phyloP scores from a whole-genome alignment of 2,113 vertebrate species.

The Geococcyx californianus region DNA sequence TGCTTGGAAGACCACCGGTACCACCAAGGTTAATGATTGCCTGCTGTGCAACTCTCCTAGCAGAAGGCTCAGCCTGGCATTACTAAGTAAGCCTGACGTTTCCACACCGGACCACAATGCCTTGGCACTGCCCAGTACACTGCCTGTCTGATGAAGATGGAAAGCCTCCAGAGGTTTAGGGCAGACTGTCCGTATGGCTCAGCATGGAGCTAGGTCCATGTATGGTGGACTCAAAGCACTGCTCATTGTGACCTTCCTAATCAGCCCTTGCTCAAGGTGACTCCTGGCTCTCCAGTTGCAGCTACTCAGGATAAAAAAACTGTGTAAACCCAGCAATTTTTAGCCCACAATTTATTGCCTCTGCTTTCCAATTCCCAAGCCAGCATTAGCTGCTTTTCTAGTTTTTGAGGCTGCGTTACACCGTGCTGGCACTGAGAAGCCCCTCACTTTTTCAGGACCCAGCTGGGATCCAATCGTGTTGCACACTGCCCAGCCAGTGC shows the following conservation, averaged over 20 bases:
- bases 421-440: neutral
- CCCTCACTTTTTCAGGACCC: neutral
- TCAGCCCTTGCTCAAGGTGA: neutral
- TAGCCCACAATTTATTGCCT: neutral
- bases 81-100: neutral
- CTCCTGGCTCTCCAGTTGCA: neutral
- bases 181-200: fast-evolving
- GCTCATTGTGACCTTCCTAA: neutral
- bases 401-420: neutral
- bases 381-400: neutral
- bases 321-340: neutral
- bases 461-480: neutral
- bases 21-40: neutral
- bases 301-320: neutral
- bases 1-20: neutral
- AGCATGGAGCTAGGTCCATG: neutral
- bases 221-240: neutral
- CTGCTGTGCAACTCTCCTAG: neutral
- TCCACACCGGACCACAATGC: fast-evolving
- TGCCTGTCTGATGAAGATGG: neutral
- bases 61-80: neutral
- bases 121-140: fast-evolving
- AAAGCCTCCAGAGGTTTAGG: neutral
- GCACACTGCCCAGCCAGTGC: fast-evolving
- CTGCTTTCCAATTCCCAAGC: neutral